Conservation (phyloP, 2,113 vertebrate genomes). For the Sceloporus tristichus region DNA sequence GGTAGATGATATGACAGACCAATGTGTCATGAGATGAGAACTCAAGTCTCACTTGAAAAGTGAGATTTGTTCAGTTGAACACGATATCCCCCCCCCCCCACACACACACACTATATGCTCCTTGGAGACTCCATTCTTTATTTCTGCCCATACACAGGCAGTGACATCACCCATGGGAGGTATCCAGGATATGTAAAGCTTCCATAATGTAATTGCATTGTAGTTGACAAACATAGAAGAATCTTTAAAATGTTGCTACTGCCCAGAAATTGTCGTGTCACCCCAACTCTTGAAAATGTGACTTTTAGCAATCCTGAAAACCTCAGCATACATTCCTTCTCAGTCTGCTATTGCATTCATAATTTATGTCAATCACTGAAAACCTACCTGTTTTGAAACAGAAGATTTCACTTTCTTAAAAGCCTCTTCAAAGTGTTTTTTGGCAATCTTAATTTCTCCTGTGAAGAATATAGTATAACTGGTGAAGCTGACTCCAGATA, state of each 20-base stretch:
- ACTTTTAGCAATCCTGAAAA: neutral
- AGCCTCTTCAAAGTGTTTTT: conserved; percentile 90
- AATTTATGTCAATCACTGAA: accelerated
- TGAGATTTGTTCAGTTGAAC: neutral
- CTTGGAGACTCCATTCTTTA: neutral
- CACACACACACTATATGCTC: neutral
- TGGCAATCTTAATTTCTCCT: conserved; percentile 82
- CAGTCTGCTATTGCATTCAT: neutral
- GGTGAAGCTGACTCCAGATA: neutral
- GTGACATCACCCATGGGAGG: no score
- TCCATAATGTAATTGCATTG: no score
- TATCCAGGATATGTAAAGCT: no score
- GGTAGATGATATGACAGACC: neutral
- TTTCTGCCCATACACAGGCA: no score
- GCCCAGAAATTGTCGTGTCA: no score
- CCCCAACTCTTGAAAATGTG: neutral
- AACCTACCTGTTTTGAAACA: conserved; percentile 87
- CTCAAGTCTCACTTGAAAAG: neutral
- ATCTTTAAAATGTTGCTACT: no score
- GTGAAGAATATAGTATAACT: conserved; percentile 48
- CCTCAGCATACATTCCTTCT: neutral
- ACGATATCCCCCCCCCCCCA: neutral
- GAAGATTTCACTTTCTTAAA: conserved; percentile 91
- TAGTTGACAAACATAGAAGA: no score
- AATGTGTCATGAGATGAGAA: neutral